These are phyloP conservation scores for Mycteria americana DNA, from an alignment of 2,797 vertebrate genomes.

Conservation along the genomic window DNA sequence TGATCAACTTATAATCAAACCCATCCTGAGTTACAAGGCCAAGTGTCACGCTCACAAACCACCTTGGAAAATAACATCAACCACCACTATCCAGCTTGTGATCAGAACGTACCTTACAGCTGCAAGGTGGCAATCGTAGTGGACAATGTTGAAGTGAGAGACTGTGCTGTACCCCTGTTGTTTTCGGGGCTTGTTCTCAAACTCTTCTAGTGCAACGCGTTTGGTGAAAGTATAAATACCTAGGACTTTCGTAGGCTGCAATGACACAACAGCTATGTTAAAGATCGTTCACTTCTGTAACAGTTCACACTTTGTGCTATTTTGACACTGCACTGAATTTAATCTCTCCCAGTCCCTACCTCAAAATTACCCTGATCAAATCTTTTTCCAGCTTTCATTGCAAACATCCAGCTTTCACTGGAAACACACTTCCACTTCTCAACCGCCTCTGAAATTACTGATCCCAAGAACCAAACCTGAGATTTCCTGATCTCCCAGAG, in stretches of 20 bases:
- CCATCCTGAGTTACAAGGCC: background rate
- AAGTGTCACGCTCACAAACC: background rate
- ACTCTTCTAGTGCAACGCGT: slow-evolving; percentile 92
- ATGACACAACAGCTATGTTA: background rate
- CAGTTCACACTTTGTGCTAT: background rate
- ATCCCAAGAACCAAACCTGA: background rate
- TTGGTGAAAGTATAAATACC: slow-evolving; percentile 99
- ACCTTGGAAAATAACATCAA: background rate
- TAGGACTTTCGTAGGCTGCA: slow-evolving; percentile 95
- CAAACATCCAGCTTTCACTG: background rate
- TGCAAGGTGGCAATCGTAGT: slow-evolving; percentile 98
- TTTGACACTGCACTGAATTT: background rate
- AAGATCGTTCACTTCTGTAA: background rate
- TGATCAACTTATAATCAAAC: background rate
- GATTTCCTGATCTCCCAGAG: background rate
- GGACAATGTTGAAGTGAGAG: slow-evolving; percentile 99
- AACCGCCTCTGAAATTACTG: background rate
- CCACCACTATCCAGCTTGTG: background rate
- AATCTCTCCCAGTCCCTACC: background rate
- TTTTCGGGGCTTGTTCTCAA: slow-evolving; percentile 96
- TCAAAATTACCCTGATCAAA: background rate
- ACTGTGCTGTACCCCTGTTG: slow-evolving; percentile 99
- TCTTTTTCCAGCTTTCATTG: background rate
- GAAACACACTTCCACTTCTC: background rate
- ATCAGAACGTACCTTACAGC: slow-evolving; percentile 86